Conservation (phyloP, 2,113 vertebrate genomes). For the Aphyosemion australe region DNA sequence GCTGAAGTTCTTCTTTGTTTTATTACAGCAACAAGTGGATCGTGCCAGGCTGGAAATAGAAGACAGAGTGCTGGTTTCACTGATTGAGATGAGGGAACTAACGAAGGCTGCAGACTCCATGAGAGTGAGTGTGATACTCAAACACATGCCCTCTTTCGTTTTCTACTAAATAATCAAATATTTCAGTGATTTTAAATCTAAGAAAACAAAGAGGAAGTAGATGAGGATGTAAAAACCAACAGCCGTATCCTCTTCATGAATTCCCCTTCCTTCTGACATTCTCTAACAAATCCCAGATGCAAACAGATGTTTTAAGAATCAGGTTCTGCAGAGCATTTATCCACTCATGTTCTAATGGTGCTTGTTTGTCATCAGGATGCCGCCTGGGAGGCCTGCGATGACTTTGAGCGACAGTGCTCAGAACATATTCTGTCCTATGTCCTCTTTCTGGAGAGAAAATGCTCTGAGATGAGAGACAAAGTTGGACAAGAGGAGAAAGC, state of each 20-base stretch:
- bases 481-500: constrained; percentile 46
- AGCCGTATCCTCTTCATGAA: not conserved
- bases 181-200: not conserved
- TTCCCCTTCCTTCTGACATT: not conserved
- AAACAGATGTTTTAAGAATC: not conserved
- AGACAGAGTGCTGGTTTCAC: constrained; percentile 9
- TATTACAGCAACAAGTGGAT: constrained; percentile 41
- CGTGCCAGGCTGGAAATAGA: not conserved
- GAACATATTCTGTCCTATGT: constrained; percentile 8
- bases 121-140: constrained; percentile 35
- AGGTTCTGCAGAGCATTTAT: no score
- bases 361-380: constrained; percentile 22
- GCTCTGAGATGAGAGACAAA: constrained; percentile 40
- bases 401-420: constrained; percentile 30
- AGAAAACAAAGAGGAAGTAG: not conserved
- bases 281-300: not conserved
- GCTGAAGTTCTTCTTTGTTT: constrained; percentile 3
- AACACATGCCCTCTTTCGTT: not conserved
- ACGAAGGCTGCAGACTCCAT: constrained; percentile 12
- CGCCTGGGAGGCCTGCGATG: constrained; percentile 37
- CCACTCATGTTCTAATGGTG: not conserved
- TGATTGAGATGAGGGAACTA: constrained; percentile 25
- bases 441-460: constrained; percentile 23
- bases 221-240: not conserved
- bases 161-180: not conserved